phyloP scores from a whole-genome alignment of 2,113 vertebrate genomes.

The Bungarus multicinctus region DNA sequence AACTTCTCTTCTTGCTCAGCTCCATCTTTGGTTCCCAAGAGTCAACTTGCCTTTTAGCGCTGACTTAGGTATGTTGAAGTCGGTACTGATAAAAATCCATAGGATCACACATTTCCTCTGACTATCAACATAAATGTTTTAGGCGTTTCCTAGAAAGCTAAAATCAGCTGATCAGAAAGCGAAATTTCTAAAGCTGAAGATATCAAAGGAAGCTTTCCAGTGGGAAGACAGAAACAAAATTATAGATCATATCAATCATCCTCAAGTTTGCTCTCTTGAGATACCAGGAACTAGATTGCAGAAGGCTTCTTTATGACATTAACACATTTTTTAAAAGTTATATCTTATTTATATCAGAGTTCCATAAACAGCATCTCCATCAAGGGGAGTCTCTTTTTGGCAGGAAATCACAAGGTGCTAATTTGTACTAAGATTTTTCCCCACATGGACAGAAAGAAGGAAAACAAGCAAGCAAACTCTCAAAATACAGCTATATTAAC shows the following conservation, averaged over 20 bases:
- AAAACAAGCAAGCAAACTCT: neutral
- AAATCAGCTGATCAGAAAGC: neutral
- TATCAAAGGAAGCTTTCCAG: neutral
- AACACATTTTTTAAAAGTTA: neutral
- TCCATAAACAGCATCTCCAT: neutral
- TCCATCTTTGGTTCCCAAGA: neutral
- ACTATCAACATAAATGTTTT: neutral
- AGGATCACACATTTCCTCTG: neutral
- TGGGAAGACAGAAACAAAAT: neutral
- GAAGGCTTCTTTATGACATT: neutral
- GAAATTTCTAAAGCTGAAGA: neutral
- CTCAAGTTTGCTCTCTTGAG: neutral
- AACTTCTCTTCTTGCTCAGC: neutral
- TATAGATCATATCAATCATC: neutral
- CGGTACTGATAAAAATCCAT: neutral
- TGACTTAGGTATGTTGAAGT: neutral
- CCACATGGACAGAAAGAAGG: neutral
- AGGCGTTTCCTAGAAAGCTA: neutral
- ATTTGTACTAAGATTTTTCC: neutral
- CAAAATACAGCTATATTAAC: neutral
- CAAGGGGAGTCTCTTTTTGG: neutral
- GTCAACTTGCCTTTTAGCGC: neutral
- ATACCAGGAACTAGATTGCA: neutral
- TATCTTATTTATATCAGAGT: neutral
- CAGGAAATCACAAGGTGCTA: neutral